A percentile compares a stretch with the other conserved stretches of the same genome.
These are phyloP conservation scores for Vulpes lagopus DNA, from an alignment of 2,113 vertebrate genomes.

Conservation along the genomic window DNA sequence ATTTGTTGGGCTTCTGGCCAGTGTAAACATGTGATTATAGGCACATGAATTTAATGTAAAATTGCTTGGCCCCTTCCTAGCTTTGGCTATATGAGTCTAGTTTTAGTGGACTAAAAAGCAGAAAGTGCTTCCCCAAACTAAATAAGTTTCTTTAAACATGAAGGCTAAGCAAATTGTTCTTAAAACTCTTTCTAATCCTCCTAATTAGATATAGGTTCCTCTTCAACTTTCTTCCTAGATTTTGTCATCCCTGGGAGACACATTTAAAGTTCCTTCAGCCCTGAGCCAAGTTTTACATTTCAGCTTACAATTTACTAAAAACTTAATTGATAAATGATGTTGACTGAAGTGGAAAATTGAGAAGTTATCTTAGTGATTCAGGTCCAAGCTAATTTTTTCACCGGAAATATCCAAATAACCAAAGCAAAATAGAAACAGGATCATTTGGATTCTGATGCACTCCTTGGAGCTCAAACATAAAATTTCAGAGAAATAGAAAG, in stretches of 20 bases:
- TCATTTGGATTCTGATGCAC: background rate
- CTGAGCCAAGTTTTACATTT: background rate
- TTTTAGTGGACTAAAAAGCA: background rate
- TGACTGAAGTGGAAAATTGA: constrained; percentile 7
- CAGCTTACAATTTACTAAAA: background rate
- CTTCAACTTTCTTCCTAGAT: background rate
- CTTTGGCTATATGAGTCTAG: background rate
- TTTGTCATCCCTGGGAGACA: background rate
- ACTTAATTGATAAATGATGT: background rate
- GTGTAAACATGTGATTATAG: background rate
- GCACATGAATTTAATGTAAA: background rate
- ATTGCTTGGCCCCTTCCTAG: background rate
- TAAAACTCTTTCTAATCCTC: background rate
- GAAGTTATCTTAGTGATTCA: background rate
- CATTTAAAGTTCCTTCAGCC: background rate
- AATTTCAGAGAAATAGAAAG: background rate
- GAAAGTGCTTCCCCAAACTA: background rate
- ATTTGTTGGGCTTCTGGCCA: background rate
- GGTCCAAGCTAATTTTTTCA: background rate
- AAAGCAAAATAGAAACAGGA: background rate
- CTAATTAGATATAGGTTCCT: background rate
- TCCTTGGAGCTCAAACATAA: background rate
- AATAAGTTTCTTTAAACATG: background rate
- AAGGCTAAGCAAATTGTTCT: background rate
- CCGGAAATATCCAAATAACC: background rate